Conservation (phyloP, 2,888 invertebrate genomes). For the Esperia sulphurella region DNA sequence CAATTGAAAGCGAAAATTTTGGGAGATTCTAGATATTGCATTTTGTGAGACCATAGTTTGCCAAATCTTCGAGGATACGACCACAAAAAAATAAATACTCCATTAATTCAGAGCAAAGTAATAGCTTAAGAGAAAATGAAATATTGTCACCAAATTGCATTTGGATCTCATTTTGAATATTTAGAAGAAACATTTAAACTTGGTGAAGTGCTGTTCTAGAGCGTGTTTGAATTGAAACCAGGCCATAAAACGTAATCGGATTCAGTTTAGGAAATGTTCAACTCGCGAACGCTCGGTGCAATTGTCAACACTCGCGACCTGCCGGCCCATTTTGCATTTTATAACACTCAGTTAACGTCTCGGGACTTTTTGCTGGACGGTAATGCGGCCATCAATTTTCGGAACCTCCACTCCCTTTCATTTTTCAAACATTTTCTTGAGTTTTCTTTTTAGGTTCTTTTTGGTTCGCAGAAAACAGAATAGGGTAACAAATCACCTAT, state of each 20-base stretch:
- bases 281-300: slow-evolving; percentile 34
- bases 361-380: slow-evolving; percentile 46
- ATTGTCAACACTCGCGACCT: slow-evolving; percentile 69
- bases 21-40: no score
- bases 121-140: no score
- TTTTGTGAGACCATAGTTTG: no score
- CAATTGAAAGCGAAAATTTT: no score
- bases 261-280: slow-evolving; percentile 56
- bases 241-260: slow-evolving; percentile 71
- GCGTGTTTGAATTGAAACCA: slow-evolving; percentile 45
- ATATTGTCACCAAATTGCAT: slow-evolving; percentile 28
- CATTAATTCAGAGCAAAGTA: no score
- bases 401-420: slow-evolving; percentile 10
- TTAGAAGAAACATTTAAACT: slow-evolving; percentile 25
- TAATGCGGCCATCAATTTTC: slow-evolving; percentile 62
- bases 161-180: slow-evolving; percentile 19
- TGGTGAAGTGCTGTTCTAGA: slow-evolving; percentile 42
- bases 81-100: no score
- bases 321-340: slow-evolving; percentile 62
- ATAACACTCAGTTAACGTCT: slow-evolving; percentile 43
- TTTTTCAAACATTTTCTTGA: not conserved
- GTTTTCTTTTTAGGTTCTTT: not conserved
- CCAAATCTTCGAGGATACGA: no score
- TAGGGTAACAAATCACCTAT: no score
- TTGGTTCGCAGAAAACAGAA: no score